These are phyloP conservation scores for Lasaia peninsularis DNA, from an alignment of 1,140 invertebrate genomes.

Conservation along the genomic window DNA sequence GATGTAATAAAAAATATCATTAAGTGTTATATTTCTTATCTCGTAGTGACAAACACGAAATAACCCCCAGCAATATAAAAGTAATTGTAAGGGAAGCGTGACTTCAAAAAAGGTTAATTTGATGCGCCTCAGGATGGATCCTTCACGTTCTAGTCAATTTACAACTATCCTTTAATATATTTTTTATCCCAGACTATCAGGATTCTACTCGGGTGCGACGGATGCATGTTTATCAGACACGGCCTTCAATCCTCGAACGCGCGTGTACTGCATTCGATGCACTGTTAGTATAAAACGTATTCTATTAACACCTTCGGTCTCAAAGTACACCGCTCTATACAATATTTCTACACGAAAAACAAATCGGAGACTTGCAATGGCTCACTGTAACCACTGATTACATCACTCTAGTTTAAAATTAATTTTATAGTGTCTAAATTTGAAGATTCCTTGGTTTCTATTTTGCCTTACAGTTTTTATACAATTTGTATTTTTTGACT, in stretches of 20 bases:
- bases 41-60: conserved; percentile 29
- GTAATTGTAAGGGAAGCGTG: conserved; percentile 31
- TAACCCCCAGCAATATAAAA: conserved; percentile 30
- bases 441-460: too few relatives aligned
- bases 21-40: conserved; percentile 11
- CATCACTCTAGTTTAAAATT: too few relatives aligned
- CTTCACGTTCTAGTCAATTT: conserved; percentile 39
- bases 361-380: too few relatives aligned
- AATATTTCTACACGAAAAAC: too few relatives aligned
- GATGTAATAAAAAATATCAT: conserved; percentile 6
- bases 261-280: conserved; percentile 51
- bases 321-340: background rate
- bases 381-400: too few relatives aligned
- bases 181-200: conserved; percentile 41
- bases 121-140: conserved; percentile 39
- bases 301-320: background rate
- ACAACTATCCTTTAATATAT: conserved; percentile 36
- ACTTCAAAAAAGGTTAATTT: conserved; percentile 54
- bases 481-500: too few relatives aligned
- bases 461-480: too few relatives aligned
- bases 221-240: conserved; percentile 46
- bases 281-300: conserved; percentile 17
- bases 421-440: too few relatives aligned
- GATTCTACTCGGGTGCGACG: conserved; percentile 49
- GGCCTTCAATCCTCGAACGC: conserved; percentile 39